phyloP scores from a whole-genome alignment of 2,113 vertebrate genomes.

The Pterocles burchelli region DNA sequence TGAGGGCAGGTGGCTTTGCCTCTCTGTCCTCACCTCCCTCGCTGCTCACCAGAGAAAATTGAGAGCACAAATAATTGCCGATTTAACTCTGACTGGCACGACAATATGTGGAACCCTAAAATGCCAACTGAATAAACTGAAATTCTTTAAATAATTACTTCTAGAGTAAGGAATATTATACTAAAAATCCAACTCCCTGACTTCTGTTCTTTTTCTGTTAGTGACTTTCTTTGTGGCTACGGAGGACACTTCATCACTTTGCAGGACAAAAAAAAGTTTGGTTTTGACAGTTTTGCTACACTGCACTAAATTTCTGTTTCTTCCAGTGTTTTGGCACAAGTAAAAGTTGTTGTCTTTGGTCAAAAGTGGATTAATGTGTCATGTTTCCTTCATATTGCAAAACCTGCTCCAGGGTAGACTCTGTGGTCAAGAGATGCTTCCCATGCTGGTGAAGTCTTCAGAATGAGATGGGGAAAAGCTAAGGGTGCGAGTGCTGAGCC shows the following conservation, averaged over 20 bases:
- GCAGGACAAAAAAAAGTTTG: not conserved
- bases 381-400: not conserved
- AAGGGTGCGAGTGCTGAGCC: not conserved
- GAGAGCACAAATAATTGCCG: not conserved
- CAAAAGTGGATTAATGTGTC: not conserved
- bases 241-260: not conserved
- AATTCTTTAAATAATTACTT: not conserved
- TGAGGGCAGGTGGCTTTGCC: not conserved
- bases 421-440: not conserved
- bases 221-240: not conserved
- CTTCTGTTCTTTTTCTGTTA: not conserved
- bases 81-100: not conserved
- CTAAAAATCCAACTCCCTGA: not conserved
- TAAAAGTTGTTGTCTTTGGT: not conserved
- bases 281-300: not conserved
- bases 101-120: not conserved
- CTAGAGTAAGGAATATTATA: not conserved
- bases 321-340: not conserved
- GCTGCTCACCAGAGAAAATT: not conserved
- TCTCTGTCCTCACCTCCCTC: not conserved
- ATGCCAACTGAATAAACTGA: not conserved
- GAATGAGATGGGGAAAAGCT: not conserved
- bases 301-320: not conserved
- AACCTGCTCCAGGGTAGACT: not conserved
- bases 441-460: not conserved